Evolutionary conservation across 2,113 vertebrate genomes (phyloP), one percentile per base, ranked within the genome.

Genomic region (Lophura nycthemera): DNA sequence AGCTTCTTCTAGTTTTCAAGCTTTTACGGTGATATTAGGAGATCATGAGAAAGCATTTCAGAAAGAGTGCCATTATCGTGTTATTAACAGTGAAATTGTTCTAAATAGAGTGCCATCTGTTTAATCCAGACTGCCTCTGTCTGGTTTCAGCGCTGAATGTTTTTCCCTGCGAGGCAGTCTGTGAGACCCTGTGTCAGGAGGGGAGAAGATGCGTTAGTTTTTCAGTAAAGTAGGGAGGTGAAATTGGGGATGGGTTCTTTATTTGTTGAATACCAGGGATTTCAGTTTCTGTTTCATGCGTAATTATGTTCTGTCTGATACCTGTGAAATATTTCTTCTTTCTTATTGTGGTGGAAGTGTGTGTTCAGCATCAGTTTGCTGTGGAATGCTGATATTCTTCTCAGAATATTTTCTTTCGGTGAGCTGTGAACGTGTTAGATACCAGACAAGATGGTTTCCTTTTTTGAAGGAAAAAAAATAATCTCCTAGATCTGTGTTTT

Each of bases 21-120:
- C 18, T 45, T 80, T 47, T 5, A 13, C 47, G 25, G 64, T 47
- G 34, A 1, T 91, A 10, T 18, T 83, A 65, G 76, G 43, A 91
- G 15, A 0, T 0, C 64, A 14, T 60, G 76, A 86, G 69, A 83
- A 83, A 77, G 72, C 64, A 30, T 85, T 95, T 47, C 50, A 80
- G 70, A 15, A 93, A 83, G 70, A 91, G 74, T 84, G 86, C n/a
- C n/a, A 70, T 91, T 95, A 91, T 88, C 34, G 36, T 93, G 59
- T 88, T 95, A 84, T 87, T 95, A 93, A 57, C 72, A 88, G 75
- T 56, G 65, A 93, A 95, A 95, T n/a, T 69, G 54, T 92, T 93
- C 86, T 85, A 90, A 92, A 66, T 81, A 83, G 73, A 60, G 47
- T 80, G 65, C 91, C 96, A 94, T 96, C 77, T 90, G 94, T 91